Evolutionary conservation across 2,888 invertebrate species (phyloP), one percentile per base, ranked within the genome.

Genomic region (Aspidapion aeneum): DNA sequence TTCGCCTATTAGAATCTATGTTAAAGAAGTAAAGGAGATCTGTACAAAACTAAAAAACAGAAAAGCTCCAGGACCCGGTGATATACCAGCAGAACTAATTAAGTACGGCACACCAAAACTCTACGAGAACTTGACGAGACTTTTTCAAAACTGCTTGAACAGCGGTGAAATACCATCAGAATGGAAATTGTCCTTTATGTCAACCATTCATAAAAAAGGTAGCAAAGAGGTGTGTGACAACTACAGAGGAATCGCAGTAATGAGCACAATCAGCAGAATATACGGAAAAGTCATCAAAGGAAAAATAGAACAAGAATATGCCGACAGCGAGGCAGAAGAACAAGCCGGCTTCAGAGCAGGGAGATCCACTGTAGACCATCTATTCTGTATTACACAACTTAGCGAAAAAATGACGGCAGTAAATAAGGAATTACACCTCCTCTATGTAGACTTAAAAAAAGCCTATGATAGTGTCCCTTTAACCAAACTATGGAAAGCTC

Each of bases 71-170:
- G 22, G 18, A 22, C 16, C 21, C 48, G 60, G 60, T 18, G 49
- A 57, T 21, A 60, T 63, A 19, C 63, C 63, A 20, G 21, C 63
- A 60, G 63, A 63, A 55, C 21, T 63, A 57, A 7, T 63, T 50
- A 60, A 63, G 35, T 35, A 35, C 35, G 35, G 35, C 35, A 35
- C 35, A 35, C 35, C 35, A 35, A 35, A 35, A 35, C 35, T 35
- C 3, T 35, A 35, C 12, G 35, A 35, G 5, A 35, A 35, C 35
- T 35, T 35, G 12, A 35, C 35, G 35, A 35, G 35, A 35, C 35
- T 35, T 12, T 35, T 35, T 35, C 12, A 35, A n/a, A 35, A 35
- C 35, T 35, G 35, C 35, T 12, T 35, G 35, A 35, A 35, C 35
- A 35, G 12, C 35, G 35, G 12, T 7, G 35, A 35, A 35, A 35